A percentile compares a stretch with the other conserved stretches of the same genome.
Evolutionary conservation across 2,797 vertebrate genomes (phyloP).

Genomic region (Schizopygopsis pylzovi): DNA sequence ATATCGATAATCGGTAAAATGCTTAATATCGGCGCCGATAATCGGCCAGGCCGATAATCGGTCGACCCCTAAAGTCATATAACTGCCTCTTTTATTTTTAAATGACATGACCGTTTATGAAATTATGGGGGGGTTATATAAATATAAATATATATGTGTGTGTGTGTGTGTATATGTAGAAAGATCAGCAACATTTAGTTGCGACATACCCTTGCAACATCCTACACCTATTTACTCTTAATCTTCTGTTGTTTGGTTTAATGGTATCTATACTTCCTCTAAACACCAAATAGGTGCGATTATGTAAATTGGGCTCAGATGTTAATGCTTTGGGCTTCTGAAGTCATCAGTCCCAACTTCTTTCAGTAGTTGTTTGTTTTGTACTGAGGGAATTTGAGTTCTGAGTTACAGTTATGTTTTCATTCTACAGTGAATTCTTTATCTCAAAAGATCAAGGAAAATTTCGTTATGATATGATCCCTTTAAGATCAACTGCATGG

Average conservation of each 20-base stretch:
- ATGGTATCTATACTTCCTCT: not conserved
- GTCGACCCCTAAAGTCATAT: too few species aligned
- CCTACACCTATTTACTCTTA: not conserved
- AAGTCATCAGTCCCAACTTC: not conserved
- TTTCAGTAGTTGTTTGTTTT: not conserved
- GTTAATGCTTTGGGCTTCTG: not conserved
- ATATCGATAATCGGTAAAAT: too few species aligned
- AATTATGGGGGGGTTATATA: not conserved
- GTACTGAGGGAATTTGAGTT: not conserved
- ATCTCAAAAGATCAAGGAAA: conserved; percentile 13
- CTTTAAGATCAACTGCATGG: conserved; percentile 1
- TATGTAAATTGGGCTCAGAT: not conserved
- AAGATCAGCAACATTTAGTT: not conserved
- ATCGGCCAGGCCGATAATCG: too few species aligned
- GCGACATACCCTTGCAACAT: not conserved
- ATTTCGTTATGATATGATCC: conserved; percentile 3
- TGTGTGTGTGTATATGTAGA: not conserved
- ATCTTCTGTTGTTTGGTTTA: not conserved
- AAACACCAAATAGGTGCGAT: not conserved
- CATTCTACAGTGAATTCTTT: not conserved
- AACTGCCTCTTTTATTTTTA: too few species aligned
- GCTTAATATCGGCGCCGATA: too few species aligned
- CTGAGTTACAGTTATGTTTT: conserved; percentile 1
- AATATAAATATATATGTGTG: not conserved
- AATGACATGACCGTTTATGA: not conserved